phyloP scores from a whole-genome alignment of 2,797 vertebrate genomes.

The Sebastes dallii region DNA sequence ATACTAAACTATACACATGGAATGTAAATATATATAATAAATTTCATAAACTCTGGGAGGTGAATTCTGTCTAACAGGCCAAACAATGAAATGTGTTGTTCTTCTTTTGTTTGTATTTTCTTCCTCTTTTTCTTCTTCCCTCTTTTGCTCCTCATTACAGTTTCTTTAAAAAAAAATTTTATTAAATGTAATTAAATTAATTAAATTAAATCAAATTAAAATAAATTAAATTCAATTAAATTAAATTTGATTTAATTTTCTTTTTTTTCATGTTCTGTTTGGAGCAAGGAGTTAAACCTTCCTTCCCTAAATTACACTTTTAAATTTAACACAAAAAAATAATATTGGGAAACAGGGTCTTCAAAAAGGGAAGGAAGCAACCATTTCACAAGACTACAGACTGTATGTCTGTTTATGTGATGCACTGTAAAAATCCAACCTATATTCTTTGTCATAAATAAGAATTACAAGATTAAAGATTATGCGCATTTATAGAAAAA shows the following conservation, averaged over 20 bases:
- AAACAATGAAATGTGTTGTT: neutral
- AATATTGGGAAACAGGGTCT: neutral
- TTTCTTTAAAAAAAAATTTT: neutral
- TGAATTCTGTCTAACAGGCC: neutral
- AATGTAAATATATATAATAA: neutral
- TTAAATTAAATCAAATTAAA: neutral
- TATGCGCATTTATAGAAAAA: neutral
- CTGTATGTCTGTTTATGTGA: neutral
- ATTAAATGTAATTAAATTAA: no score
- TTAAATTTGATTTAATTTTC: neutral
- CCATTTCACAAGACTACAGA: neutral
- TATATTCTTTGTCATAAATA: neutral
- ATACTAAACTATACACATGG: neutral
- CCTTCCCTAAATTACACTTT: neutral
- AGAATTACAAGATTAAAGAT: neutral
- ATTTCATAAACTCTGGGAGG: neutral
- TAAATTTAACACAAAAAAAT: neutral
- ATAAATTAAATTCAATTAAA: no score
- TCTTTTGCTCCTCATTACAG: neutral
- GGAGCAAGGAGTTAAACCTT: neutral
- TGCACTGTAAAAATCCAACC: neutral
- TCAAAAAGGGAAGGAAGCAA: neutral
- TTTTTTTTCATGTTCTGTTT: neutral
- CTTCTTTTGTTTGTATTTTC: neutral
- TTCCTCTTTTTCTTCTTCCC: neutral